Evolutionary conservation across 1,140 invertebrate genomes (phyloP), one percentile per base, ranked within the genome.

Genomic region (Tribolium madens): DNA sequence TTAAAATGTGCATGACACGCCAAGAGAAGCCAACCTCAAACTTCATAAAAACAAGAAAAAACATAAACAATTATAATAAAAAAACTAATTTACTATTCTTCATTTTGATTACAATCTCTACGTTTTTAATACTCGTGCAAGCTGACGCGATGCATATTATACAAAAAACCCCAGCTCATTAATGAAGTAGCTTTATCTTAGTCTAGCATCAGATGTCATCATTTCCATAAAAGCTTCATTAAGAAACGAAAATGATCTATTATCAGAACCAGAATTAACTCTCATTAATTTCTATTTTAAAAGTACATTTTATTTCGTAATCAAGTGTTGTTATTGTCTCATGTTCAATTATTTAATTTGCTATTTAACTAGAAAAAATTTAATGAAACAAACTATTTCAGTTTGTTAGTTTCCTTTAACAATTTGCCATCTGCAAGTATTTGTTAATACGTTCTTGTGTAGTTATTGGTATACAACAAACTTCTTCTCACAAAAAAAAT

Each of bases 201-300:
- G 36, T 50, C 70, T 46, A 50, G 52, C 69, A 14, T 71, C 69
- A 71, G 42, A 64, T 50, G 18, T 47, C 69, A 70, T 70, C 69
- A 71, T 71, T 71, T 72, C 70, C 70, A 72, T 72, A 72, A 72
- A 72, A 72, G 70, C 70, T 72, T 72, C 70, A 72, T 72, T 72
- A 72, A 72, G 70, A 72, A 72, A 72, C 52, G 70, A 52, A 72
- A 72, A 72, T 46, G 70, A 72, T 72, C 70, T 52, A 72, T 72
- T 72, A 50, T 72, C 46, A 72, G 50, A 17, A 14, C 70, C 46
- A 72, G 70, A 52, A 72, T 72, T 46, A 13, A 50, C 9, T 72
- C 70, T 72, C 46, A 72, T 72, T 72, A 72, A 72, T 50, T 52
- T 15, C 26, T 18, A 64, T 64, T 64, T 64, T 36, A 64, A 64